Evolutionary conservation across 1,140 invertebrate genomes (phyloP).

Genomic region (Steinernema feltiae): DNA sequence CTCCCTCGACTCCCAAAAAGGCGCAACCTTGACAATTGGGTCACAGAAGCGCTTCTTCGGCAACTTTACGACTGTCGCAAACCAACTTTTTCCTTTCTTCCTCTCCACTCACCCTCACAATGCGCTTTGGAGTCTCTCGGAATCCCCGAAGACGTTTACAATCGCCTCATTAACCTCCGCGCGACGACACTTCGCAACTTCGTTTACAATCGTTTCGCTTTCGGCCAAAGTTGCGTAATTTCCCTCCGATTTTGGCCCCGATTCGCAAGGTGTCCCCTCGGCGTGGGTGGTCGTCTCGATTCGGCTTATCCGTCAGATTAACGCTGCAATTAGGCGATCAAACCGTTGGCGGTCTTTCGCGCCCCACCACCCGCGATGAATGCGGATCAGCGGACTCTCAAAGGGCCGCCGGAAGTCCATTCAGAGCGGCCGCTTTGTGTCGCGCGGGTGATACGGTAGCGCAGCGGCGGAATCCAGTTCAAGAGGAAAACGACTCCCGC

Average conservation of each 20-base stretch:
- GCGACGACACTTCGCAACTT: neutral
- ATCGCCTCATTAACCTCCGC: constrained; percentile 1
- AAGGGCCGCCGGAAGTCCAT: constrained; percentile 2
- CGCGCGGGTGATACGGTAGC: neutral
- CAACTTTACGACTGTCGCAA: constrained; percentile 5
- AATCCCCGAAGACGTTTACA: neutral
- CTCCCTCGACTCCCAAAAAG: neutral
- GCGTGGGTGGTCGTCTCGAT: neutral
- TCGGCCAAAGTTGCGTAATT: constrained; percentile 6
- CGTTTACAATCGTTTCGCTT: constrained; percentile 9
- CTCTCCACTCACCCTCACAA: neutral
- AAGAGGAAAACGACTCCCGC: neutral
- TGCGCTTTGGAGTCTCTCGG: neutral
- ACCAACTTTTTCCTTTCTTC: neutral
- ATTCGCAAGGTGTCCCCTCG: neutral
- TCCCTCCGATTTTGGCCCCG: constrained; percentile 3
- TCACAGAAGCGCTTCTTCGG: neutral
- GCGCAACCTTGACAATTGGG: neutral
- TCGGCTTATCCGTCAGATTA: neutral
- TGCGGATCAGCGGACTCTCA: neutral
- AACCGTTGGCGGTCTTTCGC: constrained; percentile 3
- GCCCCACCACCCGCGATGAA: neutral
- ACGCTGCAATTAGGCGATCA: neutral
- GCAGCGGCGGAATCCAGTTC: neutral
- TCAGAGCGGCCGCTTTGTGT: neutral